Evolutionary conservation across 2,888 invertebrate species (phyloP), one percentile per base, ranked within the genome.

Genomic region (Campaea margaritaria): DNA sequence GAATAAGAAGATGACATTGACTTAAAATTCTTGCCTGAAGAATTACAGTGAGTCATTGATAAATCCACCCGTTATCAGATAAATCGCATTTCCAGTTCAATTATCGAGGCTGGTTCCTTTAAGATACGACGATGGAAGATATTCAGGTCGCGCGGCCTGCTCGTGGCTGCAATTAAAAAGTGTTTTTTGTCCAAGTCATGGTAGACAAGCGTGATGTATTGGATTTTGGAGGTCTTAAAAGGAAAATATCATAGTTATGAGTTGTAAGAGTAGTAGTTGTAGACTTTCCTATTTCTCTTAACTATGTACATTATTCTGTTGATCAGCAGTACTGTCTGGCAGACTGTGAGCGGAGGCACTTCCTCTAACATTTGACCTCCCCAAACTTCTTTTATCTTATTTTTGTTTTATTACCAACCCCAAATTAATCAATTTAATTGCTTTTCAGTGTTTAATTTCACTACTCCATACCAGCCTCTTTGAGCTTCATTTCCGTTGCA

Each of bases 141-240:
- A 85, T 86, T 79, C 76, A 83, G 79, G 81, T 73, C 78, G 73
- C 60, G 69, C 69, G 69, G 70, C 62, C 62, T 59, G 65, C 73
- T 73, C 67, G 75, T 67, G 68, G 73, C 69, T 69, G 75, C 74
- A 82, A 81, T 85, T 81, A 83, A 78, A 77, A 74, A 72, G 64
- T 68, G 34, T 60, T 75, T 75, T 67, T 68, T 63, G 67, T 66
- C 58, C 72, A 76, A 81, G 79, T 74, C 72, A 80, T 65, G 61
- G 70, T 64, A 62, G 64, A 64, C 61, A 67, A 72, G 70, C 69
- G 69, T 48, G 12, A 34, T 3, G 12, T 15, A 12, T 43, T 34
- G 36, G 36, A 15, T 46, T 45, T 10, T 7, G 31, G 8, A 31
- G 31, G 31, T 10, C 31, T 31, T 7, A 9, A 1, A 9, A 10